Evolutionary conservation across 37 sponge, comb jelly and placozoan species (phyloP).

Genomic region (Amphimedon queenslandica): DNA sequence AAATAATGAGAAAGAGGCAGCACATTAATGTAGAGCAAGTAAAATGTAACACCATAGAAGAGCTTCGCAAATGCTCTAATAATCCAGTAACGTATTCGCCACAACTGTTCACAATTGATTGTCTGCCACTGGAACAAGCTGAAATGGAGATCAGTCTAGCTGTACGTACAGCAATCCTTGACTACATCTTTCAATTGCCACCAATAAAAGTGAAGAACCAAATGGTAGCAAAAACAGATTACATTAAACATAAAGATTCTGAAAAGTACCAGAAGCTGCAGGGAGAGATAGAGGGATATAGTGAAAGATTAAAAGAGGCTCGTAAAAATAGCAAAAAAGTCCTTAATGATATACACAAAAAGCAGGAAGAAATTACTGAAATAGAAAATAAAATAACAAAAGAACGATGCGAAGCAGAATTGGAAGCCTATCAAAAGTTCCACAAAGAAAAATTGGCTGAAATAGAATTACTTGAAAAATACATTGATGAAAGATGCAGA

Average conservation of each 20-base stretch:
- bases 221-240: slow-evolving; percentile 21
- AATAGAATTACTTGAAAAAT: neutral
- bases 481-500: neutral
- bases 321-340: no score
- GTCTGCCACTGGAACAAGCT: slow-evolving; percentile 18
- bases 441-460: neutral
- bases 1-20: neutral
- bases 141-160: neutral
- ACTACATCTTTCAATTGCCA: slow-evolving; percentile 3
- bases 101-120: slow-evolving; percentile 24
- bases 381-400: no score
- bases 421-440: neutral
- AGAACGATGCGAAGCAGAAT: neutral
- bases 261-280: neutral
- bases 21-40: slow-evolving; percentile 17
- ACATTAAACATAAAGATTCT: slow-evolving; percentile 6
- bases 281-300: slow-evolving; percentile 29
- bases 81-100: neutral
- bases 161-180: neutral
- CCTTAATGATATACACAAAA: no score
- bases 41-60: no score
- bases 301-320: neutral
- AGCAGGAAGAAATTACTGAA: no score
- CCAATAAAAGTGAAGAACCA: neutral
- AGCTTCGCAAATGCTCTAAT: no score